Conservation (phyloP, 2,888 invertebrate species). For the Marasmarcha lunaedactyla region DNA sequence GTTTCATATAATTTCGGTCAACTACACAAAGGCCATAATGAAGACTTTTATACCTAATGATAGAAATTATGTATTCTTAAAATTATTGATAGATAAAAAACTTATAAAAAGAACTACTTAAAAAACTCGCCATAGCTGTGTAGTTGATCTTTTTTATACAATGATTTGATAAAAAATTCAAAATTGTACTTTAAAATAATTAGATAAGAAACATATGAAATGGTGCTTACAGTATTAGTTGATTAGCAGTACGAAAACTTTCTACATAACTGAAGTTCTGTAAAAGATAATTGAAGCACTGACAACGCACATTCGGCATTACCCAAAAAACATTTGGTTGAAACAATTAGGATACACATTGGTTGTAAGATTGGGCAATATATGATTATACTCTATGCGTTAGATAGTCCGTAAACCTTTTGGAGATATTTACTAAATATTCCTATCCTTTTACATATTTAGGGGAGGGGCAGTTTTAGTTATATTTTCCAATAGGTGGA, state of each 20-base stretch:
- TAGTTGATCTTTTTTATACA: conserved; percentile 4
- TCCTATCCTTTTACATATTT: too few relatives aligned
- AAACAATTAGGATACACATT: not conserved
- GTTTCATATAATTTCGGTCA: not conserved
- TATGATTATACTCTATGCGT: too few relatives aligned
- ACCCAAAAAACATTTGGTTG: not conserved
- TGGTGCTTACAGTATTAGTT: conserved; percentile 69
- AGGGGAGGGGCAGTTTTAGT: too few relatives aligned
- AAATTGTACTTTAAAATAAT: conserved; percentile 37
- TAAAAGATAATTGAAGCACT: conserved; percentile 21
- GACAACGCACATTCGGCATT: conserved; percentile 38
- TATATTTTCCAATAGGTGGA: not conserved
- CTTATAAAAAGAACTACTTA: conserved; percentile 12
- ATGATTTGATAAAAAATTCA: conserved; percentile 23
- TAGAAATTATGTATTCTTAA: too few relatives aligned
- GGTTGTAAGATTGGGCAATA: conserved; percentile 1
- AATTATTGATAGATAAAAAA: too few relatives aligned
- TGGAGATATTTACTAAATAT: too few relatives aligned
- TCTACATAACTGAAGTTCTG: conserved; percentile 29
- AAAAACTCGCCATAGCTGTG: not conserved
- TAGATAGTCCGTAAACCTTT: too few relatives aligned
- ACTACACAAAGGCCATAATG: conserved; percentile 2
- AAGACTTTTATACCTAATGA: too few relatives aligned
- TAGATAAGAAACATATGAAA: conserved; percentile 40
- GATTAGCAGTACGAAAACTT: conserved; percentile 45